Base-by-base conservation (phyloP, 1,140 invertebrate genomes). In the Plutomurus gul region DNA sequence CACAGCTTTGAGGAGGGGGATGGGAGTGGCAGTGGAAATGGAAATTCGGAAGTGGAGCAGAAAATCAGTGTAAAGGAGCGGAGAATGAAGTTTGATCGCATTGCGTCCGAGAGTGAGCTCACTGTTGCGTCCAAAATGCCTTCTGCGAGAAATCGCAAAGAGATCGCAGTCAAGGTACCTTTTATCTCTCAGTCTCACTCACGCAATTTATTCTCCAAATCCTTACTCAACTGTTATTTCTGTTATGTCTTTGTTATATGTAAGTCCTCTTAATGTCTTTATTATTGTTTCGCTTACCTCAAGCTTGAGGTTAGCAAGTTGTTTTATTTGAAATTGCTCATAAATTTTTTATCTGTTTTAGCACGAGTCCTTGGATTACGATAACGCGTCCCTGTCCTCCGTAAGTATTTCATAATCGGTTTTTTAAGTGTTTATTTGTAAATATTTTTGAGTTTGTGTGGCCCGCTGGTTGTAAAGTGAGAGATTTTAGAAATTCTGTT, bases 71-170 rank as follows among this genome's bases (percentile, higher is more conserved):
- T 98, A 4, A 95, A 94, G 85, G 96, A 98, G 86, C 89, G 94
- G 80, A 95, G 94, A 84, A 92, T 95, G 88, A 95, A 95, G 86
- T 95, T 97, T 86, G 96, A 97, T 87, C 90, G 93, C 83, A 92
- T 97, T 89, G 94, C 94, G 71, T 95, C 93, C 6, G 92, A 94
- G 83, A 91, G 90, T 84, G 92, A 93, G 85, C 87, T 92, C 46
- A 40, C 71, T 16, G 85, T 89, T 40, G 74, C 80, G 60, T 40
- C 85, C 82, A 81, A 83, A 82, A 47, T 90, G 88, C 83, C 88
- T 87, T 49, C 88, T 87, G 47, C 86, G 77, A 91, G 90, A 85
- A 91, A 90, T 86, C 89, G 89, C 82, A 85, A 86, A 75, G 90
- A 92, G 20, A 73, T 72, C 22, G 76, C 81, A 20, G 60, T 65